These are phyloP conservation scores for Platichthys stellatus DNA, from an alignment of 2,113 vertebrate species.

Conservation along the genomic window DNA sequence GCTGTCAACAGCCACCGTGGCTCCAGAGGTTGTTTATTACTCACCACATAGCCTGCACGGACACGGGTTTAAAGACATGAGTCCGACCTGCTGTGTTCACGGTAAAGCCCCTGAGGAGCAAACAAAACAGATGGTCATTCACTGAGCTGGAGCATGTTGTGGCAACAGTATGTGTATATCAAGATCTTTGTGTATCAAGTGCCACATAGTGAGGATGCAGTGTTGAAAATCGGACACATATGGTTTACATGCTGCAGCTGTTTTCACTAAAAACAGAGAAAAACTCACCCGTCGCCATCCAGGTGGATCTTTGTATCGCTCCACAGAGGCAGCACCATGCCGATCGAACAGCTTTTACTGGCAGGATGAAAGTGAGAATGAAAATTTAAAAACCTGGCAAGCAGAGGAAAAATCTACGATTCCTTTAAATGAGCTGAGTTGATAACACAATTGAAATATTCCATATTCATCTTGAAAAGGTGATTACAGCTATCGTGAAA, in stretches of 20 bases:
- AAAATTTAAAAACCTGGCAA: background rate
- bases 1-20: conserved; percentile 33
- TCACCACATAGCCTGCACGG: conserved; percentile 99
- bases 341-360: conserved; percentile 93
- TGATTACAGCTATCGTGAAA: background rate
- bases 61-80: conserved; percentile 97
- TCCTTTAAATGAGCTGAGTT: background rate
- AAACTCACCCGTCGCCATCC: conserved; percentile 95
- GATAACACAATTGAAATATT: background rate
- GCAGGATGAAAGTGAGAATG: background rate
- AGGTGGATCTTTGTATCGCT: conserved; percentile 98
- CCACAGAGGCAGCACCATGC: conserved; percentile 97
- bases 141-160: background rate
- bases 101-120: conserved; percentile 89
- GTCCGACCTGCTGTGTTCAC: conserved; percentile 93
- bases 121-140: conserved; percentile 45
- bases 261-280: background rate
- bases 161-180: background rate
- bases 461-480: background rate
- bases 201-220: background rate
- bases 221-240: conserved; percentile 1
- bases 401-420: background rate
- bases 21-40: conserved; percentile 66
- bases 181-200: conserved; percentile 1
- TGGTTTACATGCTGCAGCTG: conserved; percentile 19